phyloP scores from a whole-genome alignment of 2,888 invertebrate species.

The Neoascia interrupta region DNA sequence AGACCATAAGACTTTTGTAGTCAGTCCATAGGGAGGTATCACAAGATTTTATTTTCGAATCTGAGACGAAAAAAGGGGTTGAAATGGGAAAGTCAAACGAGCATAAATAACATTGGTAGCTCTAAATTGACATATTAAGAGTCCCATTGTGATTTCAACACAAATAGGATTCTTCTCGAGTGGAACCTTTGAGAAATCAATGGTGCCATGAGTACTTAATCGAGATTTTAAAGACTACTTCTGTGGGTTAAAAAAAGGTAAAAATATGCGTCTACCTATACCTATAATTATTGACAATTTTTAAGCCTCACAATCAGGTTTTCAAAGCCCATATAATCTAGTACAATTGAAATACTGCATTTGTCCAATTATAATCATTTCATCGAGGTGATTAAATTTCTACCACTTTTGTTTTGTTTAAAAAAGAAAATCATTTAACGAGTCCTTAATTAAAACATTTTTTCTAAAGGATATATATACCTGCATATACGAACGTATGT shows the following conservation, averaged over 20 bases:
- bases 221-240: too few relatives aligned
- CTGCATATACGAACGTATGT: background rate
- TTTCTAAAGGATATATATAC: background rate
- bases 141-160: slow-evolving; percentile 35
- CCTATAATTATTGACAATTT: too few relatives aligned
- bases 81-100: background rate
- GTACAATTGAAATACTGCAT: slow-evolving; percentile 58
- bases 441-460: slow-evolving; percentile 43
- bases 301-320: too few relatives aligned
- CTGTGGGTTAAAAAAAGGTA: too few relatives aligned
- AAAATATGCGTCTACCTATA: too few relatives aligned
- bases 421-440: slow-evolving; percentile 40
- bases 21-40: slow-evolving; percentile 30
- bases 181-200: too few relatives aligned
- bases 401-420: background rate
- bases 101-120: slow-evolving; percentile 19
- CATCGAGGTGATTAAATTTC: slow-evolving; percentile 49
- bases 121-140: slow-evolving; percentile 34
- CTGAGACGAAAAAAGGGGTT: slow-evolving; percentile 18
- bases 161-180: too few relatives aligned
- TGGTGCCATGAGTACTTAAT: too few relatives aligned
- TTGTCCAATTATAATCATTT: slow-evolving; percentile 44
- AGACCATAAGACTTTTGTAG: slow-evolving; percentile 28
- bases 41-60: slow-evolving; percentile 23
- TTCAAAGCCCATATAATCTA: too few relatives aligned